Conservation (phyloP, 2,797 vertebrate species). For the Takifugu ocellatus region DNA sequence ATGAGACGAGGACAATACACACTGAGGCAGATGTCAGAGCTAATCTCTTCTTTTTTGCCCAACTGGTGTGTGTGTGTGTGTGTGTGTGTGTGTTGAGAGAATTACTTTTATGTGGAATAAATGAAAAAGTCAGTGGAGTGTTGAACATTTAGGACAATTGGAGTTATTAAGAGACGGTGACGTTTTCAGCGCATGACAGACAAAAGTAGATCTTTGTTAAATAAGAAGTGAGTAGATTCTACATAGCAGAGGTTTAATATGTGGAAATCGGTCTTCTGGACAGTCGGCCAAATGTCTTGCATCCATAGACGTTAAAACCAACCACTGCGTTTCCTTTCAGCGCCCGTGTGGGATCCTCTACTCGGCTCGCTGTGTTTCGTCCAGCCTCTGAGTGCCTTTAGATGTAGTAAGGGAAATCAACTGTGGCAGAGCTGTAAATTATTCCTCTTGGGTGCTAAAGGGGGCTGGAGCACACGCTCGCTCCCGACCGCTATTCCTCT, state of each 20-base stretch:
- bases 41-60: constrained; percentile 46
- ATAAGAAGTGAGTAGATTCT: too few species aligned
- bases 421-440: constrained; percentile 72
- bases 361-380: constrained; percentile 25
- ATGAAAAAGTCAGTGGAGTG: constrained; percentile 17
- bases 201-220: too few species aligned
- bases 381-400: constrained; percentile 53
- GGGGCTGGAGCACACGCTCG: constrained; percentile 35
- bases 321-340: not conserved
- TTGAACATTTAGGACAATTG: constrained; percentile 8
- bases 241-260: too few species aligned
- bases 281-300: too few species aligned
- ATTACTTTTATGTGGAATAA: constrained; percentile 18
- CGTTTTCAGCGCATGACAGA: too few species aligned
- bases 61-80: constrained; percentile 20
- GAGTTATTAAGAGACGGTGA: not conserved
- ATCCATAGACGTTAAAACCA: too few species aligned
- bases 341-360: constrained; percentile 6
- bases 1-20: constrained; percentile 55
- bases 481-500: constrained; percentile 40
- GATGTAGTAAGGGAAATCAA: constrained; percentile 68
- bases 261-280: too few species aligned
- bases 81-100: constrained; percentile 13
- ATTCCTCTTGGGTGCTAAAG: constrained; percentile 62
- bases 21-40: constrained; percentile 51